Base-by-base conservation (phyloP, 2,888 invertebrate genomes). In the Dynastes maya region DNA sequence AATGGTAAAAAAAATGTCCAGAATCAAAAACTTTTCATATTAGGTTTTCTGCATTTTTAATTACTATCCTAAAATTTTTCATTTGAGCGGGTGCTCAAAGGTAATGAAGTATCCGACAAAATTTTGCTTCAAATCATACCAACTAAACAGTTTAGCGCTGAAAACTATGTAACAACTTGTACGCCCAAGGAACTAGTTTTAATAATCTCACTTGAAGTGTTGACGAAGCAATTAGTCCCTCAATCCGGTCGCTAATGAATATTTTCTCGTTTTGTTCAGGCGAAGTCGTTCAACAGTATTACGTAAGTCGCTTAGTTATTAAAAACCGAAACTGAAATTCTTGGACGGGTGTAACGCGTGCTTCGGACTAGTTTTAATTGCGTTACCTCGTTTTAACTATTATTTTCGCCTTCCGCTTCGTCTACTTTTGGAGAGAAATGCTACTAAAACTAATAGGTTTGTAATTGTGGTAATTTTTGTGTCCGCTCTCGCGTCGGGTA, bases 381-480 rank as follows among this genome's bases (percentile, higher is more conserved):
- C 63, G 8, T 29, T 32, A 63, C 63, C 32, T 63, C 29, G 11
- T 29, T 63, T 9, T 29, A 63, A 29, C 63, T 63, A 29, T 63
- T 63, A 13, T 29, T 63, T 58, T 58, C 16, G 22, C 13, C 29
- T 63, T n/a, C 5, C 13, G 29, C 27, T 63, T 11, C 63, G 32
- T 11, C 4, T 29, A 29, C 29, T 63, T 63, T 63, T 55, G 4
- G 55, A 22, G 8, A 27, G 22, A 16, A 58, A 16, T 22, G 55
- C 55, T 58, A 22, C 55, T 58, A 58, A 32, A 63, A 63, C 63
- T 63, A 63, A 63, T 63, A 29, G 63, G 63, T 9, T 63, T 9
- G 63, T 63, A 63, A 63, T 63, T 63, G 63, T 63, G 63, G 63
- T 63, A 63, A 63, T 63, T 63, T 63, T 63, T 63, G 63, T 32